These are phyloP conservation scores for Acromyrmex heyeri DNA, from an alignment of 1,140 invertebrate genomes.

Conservation along the genomic window DNA sequence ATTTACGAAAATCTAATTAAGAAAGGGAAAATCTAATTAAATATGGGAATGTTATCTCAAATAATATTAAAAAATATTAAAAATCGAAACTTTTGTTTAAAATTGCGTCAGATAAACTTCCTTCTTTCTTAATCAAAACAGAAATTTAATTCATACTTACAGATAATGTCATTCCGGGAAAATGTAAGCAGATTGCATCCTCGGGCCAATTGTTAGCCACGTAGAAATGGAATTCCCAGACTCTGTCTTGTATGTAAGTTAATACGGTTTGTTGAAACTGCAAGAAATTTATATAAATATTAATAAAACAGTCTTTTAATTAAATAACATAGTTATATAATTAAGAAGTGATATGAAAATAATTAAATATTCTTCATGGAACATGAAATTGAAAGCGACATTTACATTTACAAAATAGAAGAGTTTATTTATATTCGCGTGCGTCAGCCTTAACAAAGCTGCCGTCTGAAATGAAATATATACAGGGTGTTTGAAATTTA, in stretches of 20 bases:
- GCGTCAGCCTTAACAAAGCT: conserved; percentile 18
- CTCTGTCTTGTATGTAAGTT: conserved; percentile 94
- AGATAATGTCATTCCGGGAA: conserved; percentile 94
- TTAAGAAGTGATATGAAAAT: background rate
- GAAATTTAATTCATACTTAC: conserved; percentile 87
- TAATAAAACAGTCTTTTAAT: background rate
- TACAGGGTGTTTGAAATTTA: no score
- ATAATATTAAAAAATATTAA: conserved; percentile 6
- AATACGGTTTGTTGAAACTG: conserved; percentile 95
- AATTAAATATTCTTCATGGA: conserved; percentile 11
- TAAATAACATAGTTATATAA: background rate
- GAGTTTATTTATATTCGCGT: background rate
- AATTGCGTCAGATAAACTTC: conserved; percentile 11
- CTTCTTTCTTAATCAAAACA: background rate
- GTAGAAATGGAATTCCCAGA: conserved; percentile 96
- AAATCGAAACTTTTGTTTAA: conserved; percentile 38
- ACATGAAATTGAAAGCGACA: background rate
- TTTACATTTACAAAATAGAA: conserved; percentile 10
- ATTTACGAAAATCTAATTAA: background rate
- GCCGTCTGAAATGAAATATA: conserved; percentile 54
- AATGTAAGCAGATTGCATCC: conserved; percentile 93
- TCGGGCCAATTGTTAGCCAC: conserved; percentile 94
- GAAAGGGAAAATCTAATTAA: background rate
- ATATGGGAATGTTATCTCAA: background rate
- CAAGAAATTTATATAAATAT: conserved; percentile 77